A percentile compares a stretch with the other conserved stretches of the same genome.
Conservation (phyloP, 2,113 vertebrate species). For the Brachyistius frenatus region DNA sequence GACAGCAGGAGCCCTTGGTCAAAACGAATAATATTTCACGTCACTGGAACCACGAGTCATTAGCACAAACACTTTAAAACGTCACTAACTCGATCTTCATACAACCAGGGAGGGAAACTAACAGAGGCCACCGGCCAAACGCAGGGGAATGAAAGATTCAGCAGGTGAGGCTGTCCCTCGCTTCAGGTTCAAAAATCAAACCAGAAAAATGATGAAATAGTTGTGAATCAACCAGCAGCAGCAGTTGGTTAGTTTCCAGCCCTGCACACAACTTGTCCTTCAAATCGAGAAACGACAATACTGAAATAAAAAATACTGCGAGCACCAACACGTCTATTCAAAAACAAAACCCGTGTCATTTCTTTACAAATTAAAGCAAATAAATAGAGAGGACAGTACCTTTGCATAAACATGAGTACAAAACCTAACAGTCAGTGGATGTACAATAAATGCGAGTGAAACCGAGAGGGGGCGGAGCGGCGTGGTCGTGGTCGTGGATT, state of each 20-base stretch:
- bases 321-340: constrained; percentile 64
- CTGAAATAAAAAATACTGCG: constrained; percentile 30
- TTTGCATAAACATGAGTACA: constrained; percentile 78
- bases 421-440: constrained; percentile 77
- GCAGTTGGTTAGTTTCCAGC: constrained; percentile 29
- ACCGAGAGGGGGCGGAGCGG: neutral
- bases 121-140: neutral
- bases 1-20: constrained; percentile 53
- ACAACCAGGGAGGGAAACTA: constrained; percentile 59
- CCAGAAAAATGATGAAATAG: too few species aligned
- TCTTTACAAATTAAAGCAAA: constrained; percentile 65
- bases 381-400: constrained; percentile 66
- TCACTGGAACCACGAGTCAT: constrained; percentile 66
- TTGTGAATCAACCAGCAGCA: neutral
- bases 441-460: constrained; percentile 63
- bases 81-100: constrained; percentile 71
- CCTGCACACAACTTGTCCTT: constrained; percentile 50
- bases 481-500: constrained; percentile 24
- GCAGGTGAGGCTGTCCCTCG: too few species aligned
- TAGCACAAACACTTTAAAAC: constrained; percentile 63
- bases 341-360: constrained; percentile 21
- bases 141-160: too few species aligned
- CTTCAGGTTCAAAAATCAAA: too few species aligned
- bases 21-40: constrained; percentile 60
- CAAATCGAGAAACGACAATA: constrained; percentile 60